Conservation (phyloP, 2,113 vertebrate species). For the Platanista minor region DNA sequence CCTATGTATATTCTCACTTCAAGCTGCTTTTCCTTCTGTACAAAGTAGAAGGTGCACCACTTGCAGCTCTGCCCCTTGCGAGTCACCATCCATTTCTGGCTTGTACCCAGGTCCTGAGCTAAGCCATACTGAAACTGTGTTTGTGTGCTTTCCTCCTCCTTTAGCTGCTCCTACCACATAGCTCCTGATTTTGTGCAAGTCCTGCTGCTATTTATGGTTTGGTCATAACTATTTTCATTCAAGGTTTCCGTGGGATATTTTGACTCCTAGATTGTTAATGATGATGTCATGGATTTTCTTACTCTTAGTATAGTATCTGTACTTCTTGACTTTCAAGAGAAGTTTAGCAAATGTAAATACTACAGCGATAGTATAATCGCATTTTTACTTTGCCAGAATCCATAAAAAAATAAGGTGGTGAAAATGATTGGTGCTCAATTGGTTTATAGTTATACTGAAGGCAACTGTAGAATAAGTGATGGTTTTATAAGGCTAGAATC, state of each 20-base stretch:
- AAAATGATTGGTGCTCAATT: background rate
- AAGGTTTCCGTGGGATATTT: background rate
- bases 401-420: background rate
- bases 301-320: background rate
- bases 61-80: background rate
- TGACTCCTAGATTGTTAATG: background rate
- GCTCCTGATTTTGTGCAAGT: background rate
- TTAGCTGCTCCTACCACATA: background rate
- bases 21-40: background rate
- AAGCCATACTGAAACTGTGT: background rate
- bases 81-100: background rate
- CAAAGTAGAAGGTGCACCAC: background rate
- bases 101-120: background rate
- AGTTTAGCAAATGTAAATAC: background rate
- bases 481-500: background rate
- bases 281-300: background rate
- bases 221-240: background rate
- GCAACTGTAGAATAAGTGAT: background rate
- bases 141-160: background rate
- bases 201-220: background rate
- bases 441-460: background rate
- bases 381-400: constrained; percentile 24
- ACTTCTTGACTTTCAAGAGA: background rate
- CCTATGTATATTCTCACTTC: background rate
- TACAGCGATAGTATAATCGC: background rate